Percentiles rank a stretch among this genome's conserved stretches.
Evolutionary conservation across 2,888 invertebrate genomes (phyloP).

Genomic region (Parochlus steinenii): DNA sequence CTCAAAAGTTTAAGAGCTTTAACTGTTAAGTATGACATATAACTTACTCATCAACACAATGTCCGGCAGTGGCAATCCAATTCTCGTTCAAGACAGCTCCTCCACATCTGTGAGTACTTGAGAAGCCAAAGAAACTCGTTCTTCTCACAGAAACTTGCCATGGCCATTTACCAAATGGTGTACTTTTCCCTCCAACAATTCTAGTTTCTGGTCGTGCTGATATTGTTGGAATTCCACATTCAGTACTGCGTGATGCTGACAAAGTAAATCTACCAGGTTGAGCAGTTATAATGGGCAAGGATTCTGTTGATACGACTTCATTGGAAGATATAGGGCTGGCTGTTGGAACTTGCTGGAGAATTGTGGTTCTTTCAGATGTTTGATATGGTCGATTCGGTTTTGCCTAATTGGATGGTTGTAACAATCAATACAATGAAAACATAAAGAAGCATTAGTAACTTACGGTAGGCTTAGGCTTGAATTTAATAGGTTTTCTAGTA

Average conservation of each 20-base stretch:
- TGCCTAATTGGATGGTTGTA: constrained; percentile 18
- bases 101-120: constrained; percentile 82
- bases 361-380: too few relatives aligned
- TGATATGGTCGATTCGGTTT: constrained; percentile 20
- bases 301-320: too few relatives aligned
- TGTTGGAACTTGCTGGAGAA: constrained; percentile 16
- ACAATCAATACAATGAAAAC: constrained; percentile 9
- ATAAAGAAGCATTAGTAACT: too few relatives aligned
- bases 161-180: constrained; percentile 64
- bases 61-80: constrained; percentile 88
- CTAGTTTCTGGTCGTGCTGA: constrained; percentile 65
- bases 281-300: background rate
- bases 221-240: constrained; percentile 62
- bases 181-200: constrained; percentile 83
- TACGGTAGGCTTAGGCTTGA: constrained; percentile 25
- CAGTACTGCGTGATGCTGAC: constrained; percentile 21
- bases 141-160: constrained; percentile 78
- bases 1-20: too few relatives aligned
- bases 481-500: constrained; percentile 21
- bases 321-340: too few relatives aligned
- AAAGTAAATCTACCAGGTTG: constrained; percentile 5
- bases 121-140: constrained; percentile 85
- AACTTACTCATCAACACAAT: too few relatives aligned
- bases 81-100: constrained; percentile 84
- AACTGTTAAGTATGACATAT: too few relatives aligned